These are phyloP conservation scores for Glaucopsyche alexis DNA, from an alignment of 2,888 invertebrate species.

Conservation along the genomic window DNA sequence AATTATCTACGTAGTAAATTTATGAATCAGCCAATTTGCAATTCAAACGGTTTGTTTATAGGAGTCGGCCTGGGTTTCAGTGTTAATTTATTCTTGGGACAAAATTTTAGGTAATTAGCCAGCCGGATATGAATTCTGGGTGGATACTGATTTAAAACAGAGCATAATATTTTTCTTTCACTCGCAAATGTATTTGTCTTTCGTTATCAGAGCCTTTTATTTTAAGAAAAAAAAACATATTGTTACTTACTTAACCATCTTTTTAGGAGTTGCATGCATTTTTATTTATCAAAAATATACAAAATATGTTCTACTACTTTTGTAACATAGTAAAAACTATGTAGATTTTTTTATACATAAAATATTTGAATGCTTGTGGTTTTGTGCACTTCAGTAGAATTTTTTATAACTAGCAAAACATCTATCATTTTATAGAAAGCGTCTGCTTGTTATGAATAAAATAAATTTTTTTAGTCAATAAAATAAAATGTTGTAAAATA, in stretches of 20 bases:
- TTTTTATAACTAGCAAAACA: no score
- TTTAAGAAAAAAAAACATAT: no score
- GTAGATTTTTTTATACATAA: no score
- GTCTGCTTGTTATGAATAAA: no score
- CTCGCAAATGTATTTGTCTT: not conserved
- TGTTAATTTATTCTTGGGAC: conserved; percentile 61
- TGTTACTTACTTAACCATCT: not conserved
- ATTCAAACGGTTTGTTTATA: conserved; percentile 65
- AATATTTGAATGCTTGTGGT: no score
- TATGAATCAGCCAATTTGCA: conserved; percentile 61
- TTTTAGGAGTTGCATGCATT: conserved; percentile 16
- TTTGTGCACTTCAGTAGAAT: no score
- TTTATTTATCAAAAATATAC: no score
- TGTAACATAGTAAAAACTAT: no score
- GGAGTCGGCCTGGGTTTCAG: conserved; percentile 55
- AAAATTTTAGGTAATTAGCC: conserved; percentile 56
- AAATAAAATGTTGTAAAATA: no score
- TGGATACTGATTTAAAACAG: not conserved
- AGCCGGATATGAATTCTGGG: conserved; percentile 39
- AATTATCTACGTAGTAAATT: conserved; percentile 47
- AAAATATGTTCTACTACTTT: no score
- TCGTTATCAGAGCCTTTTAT: not conserved
- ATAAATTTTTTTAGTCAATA: no score
- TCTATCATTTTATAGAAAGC: no score
- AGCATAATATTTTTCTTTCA: conserved; percentile 11